These are phyloP conservation scores for Erethizon dorsatum DNA, from an alignment of 2,797 vertebrate genomes.

Conservation along the genomic window DNA sequence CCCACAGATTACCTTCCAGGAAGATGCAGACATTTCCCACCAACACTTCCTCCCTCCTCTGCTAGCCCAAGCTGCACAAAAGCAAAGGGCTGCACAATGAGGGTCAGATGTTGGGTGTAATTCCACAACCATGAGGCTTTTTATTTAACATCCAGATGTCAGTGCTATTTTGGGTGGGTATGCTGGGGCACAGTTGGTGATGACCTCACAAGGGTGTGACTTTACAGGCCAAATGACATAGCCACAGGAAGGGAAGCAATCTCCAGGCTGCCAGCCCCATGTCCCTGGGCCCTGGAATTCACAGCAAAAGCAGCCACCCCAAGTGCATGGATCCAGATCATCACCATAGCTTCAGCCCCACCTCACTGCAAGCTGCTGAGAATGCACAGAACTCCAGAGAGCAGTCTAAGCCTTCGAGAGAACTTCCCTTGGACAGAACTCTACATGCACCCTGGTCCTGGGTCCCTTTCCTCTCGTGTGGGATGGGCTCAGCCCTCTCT, in stretches of 20 bases:
- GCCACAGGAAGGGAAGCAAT: constrained; percentile 58
- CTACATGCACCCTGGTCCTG: not conserved
- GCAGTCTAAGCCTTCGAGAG: not conserved
- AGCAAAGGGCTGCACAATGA: constrained; percentile 76
- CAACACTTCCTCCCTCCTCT: not conserved
- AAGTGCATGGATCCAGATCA: fast-evolving
- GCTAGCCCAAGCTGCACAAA: constrained; percentile 18
- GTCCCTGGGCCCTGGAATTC: constrained; percentile 2
- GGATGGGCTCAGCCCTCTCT: not conserved
- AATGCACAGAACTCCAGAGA: not conserved
- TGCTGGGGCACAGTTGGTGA: constrained; percentile 75
- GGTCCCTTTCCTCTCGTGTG: not conserved
- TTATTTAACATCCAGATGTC: constrained; percentile 84
- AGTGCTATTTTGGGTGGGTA: constrained; percentile 84
- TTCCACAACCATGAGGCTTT: constrained; percentile 77
- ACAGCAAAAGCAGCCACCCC: not conserved
- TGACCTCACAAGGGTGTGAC: constrained; percentile 81
- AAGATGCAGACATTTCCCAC: not conserved
- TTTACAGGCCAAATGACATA: constrained; percentile 75
- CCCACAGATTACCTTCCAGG: not conserved
- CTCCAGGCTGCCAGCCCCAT: constrained; percentile 69
- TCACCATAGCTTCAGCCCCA: fast-evolving
- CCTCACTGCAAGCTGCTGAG: fast-evolving
- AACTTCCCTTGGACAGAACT: not conserved
- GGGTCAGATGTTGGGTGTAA: constrained; percentile 83